Evolutionary conservation across 2,113 vertebrate species (phyloP).

Genomic region (Serinus canaria): DNA sequence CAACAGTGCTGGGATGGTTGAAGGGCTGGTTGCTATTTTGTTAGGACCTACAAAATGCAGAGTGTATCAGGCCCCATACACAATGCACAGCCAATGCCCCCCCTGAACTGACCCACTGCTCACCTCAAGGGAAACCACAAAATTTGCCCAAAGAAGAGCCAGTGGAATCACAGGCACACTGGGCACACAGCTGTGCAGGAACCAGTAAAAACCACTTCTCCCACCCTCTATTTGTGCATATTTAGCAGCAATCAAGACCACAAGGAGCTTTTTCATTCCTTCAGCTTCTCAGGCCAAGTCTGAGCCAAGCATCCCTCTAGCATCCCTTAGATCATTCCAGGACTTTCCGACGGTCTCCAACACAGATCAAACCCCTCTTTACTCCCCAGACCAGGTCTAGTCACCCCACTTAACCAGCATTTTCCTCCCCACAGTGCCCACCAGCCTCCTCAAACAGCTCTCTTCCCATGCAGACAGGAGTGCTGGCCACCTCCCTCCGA

Average conservation of each 20-base stretch:
- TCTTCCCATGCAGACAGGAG: background rate
- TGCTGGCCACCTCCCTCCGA: background rate
- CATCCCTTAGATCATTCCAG: background rate
- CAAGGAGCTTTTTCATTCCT: conserved; percentile 27
- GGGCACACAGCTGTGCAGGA: background rate
- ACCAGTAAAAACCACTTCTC: background rate
- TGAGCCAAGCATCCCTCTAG: background rate
- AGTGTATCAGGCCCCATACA: background rate
- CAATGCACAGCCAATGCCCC: background rate
- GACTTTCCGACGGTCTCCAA: background rate
- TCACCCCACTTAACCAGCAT: background rate
- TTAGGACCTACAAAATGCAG: background rate
- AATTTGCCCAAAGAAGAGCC: background rate
- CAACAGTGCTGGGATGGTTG: background rate
- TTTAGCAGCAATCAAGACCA: background rate
- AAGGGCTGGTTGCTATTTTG: background rate
- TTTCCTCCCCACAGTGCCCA: background rate
- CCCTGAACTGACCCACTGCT: background rate
- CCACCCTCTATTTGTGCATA: background rate
- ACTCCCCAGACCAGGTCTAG: background rate
- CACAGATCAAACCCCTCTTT: background rate
- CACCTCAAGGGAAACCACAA: background rate
- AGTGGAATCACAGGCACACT: background rate
- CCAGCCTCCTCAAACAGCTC: background rate
- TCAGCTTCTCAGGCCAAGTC: background rate